phyloP scores from a whole-genome alignment of 1,140 invertebrate species.

The Cherax quadricarinatus region DNA sequence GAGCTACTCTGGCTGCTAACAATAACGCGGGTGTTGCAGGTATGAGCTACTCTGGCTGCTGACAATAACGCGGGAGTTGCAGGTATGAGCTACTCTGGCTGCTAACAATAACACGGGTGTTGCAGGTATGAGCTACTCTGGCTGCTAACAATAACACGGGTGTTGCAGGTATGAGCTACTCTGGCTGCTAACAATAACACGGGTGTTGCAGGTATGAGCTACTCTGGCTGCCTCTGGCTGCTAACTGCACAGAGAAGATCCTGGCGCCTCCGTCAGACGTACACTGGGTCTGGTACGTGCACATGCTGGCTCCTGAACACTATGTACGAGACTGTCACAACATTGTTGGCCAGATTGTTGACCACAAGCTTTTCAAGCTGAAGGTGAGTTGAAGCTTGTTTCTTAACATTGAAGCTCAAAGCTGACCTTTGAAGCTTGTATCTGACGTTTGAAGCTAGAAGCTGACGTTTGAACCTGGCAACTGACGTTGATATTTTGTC shows the following conservation, averaged over 20 bases:
- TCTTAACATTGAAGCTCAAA: background rate
- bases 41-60: no score
- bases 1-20: no score
- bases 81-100: no score
- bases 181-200: no score
- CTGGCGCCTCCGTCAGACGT: constrained; percentile 61
- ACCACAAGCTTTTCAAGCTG: constrained; percentile 58
- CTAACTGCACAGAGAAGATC: constrained; percentile 67
- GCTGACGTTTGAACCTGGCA: background rate
- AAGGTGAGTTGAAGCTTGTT: constrained; percentile 10
- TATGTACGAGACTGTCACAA: constrained; percentile 58
- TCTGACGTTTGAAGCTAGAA: background rate
- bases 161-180: no score
- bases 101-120: no score
- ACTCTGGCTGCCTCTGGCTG: constrained; percentile 63
- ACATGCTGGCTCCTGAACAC: constrained; percentile 59
- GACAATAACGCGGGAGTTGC: no score
- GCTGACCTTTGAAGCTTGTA: background rate
- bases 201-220: constrained; percentile 39
- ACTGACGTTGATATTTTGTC: no score
- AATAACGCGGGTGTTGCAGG: no score
- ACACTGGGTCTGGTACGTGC: constrained; percentile 65
- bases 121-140: no score
- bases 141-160: no score
- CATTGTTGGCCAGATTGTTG: constrained; percentile 47